A percentile compares a stretch with the other conserved stretches of the same genome.
Conservation (phyloP, 2,113 vertebrate genomes). For the Hoplias malabaricus region DNA sequence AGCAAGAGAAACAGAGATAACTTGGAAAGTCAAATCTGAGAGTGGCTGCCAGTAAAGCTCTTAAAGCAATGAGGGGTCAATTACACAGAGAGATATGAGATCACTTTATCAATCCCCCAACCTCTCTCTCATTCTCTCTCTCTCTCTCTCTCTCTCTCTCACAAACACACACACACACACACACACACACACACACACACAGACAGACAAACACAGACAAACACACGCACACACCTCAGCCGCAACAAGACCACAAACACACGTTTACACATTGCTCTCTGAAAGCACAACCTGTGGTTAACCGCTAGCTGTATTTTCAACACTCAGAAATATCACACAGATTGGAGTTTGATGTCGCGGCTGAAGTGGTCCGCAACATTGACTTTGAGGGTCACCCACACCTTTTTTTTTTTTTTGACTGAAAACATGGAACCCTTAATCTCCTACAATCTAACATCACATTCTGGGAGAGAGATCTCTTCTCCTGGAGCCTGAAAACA, state of each 20-base stretch:
- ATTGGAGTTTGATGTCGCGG: background rate
- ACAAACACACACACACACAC: conserved; percentile 33
- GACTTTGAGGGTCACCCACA: background rate
- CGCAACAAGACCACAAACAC: conserved; percentile 18
- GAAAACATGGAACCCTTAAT: background rate
- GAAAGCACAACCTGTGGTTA: conserved; percentile 8
- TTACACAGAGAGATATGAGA: conserved; percentile 67
- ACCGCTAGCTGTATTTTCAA: background rate
- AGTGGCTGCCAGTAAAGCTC: conserved; percentile 72
- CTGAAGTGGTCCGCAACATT: background rate
- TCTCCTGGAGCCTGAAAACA: background rate
- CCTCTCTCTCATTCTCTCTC: conserved; percentile 12
- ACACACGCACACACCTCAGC: conserved; percentile 35
- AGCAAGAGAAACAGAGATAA: conserved; percentile 56
- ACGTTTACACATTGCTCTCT: background rate
- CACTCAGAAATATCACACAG: background rate
- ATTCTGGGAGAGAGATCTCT: background rate
- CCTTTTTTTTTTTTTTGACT: no score
- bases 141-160: no score
- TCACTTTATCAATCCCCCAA: conserved; percentile 53
- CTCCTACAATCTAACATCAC: background rate
- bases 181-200: conserved; percentile 39
- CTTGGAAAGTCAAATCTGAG: conserved; percentile 47
- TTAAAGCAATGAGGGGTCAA: conserved; percentile 78
- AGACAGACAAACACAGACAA: conserved; percentile 24